Evolutionary conservation across 1,140 invertebrate genomes (phyloP), one percentile per base, ranked within the genome.

Genomic region (Steinernema feltiae): DNA sequence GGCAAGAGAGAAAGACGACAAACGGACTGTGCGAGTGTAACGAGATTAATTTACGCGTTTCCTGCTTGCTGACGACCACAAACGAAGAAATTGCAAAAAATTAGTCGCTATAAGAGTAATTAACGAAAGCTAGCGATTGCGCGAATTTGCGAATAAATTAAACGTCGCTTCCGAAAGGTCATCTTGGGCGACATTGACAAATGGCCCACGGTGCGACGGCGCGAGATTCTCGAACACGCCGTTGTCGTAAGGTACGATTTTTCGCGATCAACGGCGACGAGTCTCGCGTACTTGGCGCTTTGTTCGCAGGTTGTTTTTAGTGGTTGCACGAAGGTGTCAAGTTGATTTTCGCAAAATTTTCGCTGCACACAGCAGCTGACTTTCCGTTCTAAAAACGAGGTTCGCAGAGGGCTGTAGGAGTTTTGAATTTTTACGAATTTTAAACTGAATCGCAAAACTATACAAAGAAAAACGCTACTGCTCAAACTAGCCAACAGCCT

Each of bases 151-250:
- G 53, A 63, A 63, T 63, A 63, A 63, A 63, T 63, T 21, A 63
- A 63, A 63, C 53, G 53, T 63, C 53, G 12, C 24, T 63, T 63
- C 53, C 53, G 53, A 63, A 63, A 63, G 53, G 53, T 63, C 53
- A 63, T 63, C 53, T 27, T 27, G 53, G n/a, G 53, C 53, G 53
- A 63, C 53, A 63, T 7, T 63, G 53, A 63, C 24, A 7, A 21
- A 63, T 63, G 53, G 24, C 53, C 7, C 53, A 46, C 53, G 53
- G 53, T 41, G 35, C 35, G 35, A 41, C 7, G 35, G 18, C 35
- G 35, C 7, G 7, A 41, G 18, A 41, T 41, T 41, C 35, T 7
- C 7, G 35, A 41, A 41, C n/a, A n/a, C n/a, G n/a, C n/a, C n/a
- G n/a, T n/a, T n/a, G n/a, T n/a, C n/a, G n/a, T n/a, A n/a, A n/a